Base-by-base conservation (phyloP, 1,140 invertebrate species). In the Heliothis virescens region DNA sequence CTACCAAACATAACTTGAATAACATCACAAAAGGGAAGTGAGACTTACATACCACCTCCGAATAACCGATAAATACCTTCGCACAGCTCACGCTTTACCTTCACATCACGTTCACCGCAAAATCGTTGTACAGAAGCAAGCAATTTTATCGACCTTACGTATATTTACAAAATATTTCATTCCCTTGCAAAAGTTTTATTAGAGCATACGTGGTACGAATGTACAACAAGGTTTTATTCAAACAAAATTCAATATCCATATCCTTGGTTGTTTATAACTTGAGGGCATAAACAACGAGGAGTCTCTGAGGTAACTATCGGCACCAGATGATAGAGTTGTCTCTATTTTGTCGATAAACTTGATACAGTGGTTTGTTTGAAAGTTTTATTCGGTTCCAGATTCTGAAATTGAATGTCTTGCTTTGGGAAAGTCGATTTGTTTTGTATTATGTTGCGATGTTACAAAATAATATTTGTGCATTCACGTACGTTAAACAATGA, bases 131-230 rank as follows among this genome's bases (percentile, higher is more conserved):
- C 62, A 67, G 26, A 34, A 12, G 29, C 15, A 57, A 69, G 52
- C 62, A 78, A 78, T 78, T 78, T 59, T 78, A 78, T 78, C 63
- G 75, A 78, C 63, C 63, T 78, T 67, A 78, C 60, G 62, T 78
- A 69, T 78, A 69, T 78, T 78, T 78, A 55, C 75, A 78, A 78
- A 78, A 78, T 77, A 77, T 78, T 78, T 69, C 63, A 78, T 78
- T 50, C 52, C 60, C 52, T 57, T 69, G 57, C 63, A 69, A 78
- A 78, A 78, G 63, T 78, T 78, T 78, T 78, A 78, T 78, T 57
- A 78, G 75, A 78, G 15, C 63, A 12, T 26, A 59, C 75, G 75
- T 69, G 63, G 26, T 55, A 48, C 9, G 75, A 78, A 78, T 78
- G 26, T 34, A 18, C 15, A 78, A 78, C 53, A 50, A 55, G 11